phyloP scores from a whole-genome alignment of 2,113 vertebrate genomes.

The Epinephelus lanceolatus region DNA sequence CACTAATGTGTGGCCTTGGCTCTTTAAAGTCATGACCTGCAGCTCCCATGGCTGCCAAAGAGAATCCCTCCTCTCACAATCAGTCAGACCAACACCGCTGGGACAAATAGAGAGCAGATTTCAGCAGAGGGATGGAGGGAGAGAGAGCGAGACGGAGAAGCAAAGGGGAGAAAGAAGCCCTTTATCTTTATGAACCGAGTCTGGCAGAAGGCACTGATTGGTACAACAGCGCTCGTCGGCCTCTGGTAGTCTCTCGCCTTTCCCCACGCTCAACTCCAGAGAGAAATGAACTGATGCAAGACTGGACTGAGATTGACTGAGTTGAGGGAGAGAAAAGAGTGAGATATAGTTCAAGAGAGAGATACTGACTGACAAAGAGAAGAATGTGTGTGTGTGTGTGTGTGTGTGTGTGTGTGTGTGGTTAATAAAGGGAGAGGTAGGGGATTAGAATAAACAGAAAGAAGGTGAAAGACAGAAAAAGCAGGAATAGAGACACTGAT shows the following conservation, averaged over 20 bases:
- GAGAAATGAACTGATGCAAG: constrained; percentile 76
- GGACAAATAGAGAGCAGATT: constrained; percentile 54
- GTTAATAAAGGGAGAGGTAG: constrained; percentile 15
- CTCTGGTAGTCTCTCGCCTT: constrained; percentile 56
- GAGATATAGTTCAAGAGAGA: constrained; percentile 57
- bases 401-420: neutral
- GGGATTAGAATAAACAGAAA: constrained; percentile 31
- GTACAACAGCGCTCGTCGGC: constrained; percentile 59
- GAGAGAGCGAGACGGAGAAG: constrained; percentile 37
- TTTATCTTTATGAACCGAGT: constrained; percentile 75
- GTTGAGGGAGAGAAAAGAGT: constrained; percentile 45
- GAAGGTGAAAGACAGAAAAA: constrained; percentile 26
- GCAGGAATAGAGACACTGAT: constrained; percentile 2
- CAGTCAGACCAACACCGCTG: constrained; percentile 49
- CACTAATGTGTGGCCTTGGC: constrained; percentile 57
- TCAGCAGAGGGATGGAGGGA: constrained; percentile 32
- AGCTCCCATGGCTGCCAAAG: constrained; percentile 31
- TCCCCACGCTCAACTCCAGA: constrained; percentile 45
- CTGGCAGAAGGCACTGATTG: constrained; percentile 76
- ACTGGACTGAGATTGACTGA: constrained; percentile 70
- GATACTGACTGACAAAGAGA: constrained; percentile 53
- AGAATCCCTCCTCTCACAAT: constrained; percentile 57
- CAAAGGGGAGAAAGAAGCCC: constrained; percentile 51
- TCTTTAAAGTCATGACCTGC: constrained; percentile 62
- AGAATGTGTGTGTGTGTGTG: neutral